These are phyloP conservation scores for Amphiduros pacificus DNA, from an alignment of 2,888 invertebrate genomes.

Conservation along the genomic window DNA sequence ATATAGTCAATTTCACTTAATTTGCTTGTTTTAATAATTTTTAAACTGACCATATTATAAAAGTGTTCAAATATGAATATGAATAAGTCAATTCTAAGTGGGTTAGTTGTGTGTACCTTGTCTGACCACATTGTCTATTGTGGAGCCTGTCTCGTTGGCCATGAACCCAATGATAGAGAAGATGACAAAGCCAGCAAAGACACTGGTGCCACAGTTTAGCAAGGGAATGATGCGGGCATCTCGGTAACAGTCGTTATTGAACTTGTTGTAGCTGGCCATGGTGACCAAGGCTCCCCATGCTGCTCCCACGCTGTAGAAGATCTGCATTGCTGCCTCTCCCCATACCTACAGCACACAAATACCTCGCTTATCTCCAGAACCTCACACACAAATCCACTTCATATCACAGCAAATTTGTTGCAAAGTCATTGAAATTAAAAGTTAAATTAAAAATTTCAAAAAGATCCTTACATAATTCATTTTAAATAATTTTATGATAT, in stretches of 20 bases:
- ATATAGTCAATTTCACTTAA: too few relatives aligned
- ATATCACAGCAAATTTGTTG: too few relatives aligned
- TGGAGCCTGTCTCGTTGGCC: slow-evolving; percentile 54
- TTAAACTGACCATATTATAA: too few relatives aligned
- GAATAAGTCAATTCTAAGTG: background rate
- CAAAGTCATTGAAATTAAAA: too few relatives aligned
- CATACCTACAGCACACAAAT: slow-evolving; percentile 34
- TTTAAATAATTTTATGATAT: too few relatives aligned
- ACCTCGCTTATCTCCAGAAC: too few relatives aligned
- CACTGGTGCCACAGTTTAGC: slow-evolving; percentile 54
- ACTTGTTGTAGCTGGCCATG: slow-evolving; percentile 37
- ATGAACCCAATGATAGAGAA: slow-evolving; percentile 66
- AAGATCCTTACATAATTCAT: too few relatives aligned
- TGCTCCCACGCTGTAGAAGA: slow-evolving; percentile 37
- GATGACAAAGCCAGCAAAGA: slow-evolving; percentile 57
- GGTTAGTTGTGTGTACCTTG: slow-evolving; percentile 40
- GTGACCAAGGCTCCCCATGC: slow-evolving; percentile 38
- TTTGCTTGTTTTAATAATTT: too few relatives aligned
- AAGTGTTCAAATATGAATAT: background rate
- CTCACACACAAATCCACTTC: too few relatives aligned
- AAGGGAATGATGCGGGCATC: slow-evolving; percentile 55
- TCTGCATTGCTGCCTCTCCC: slow-evolving; percentile 40
- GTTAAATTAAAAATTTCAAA: too few relatives aligned
- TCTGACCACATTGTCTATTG: slow-evolving; percentile 56
- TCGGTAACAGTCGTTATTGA: slow-evolving; percentile 41